phyloP scores from a whole-genome alignment of 2,113 vertebrate genomes.

The Acrocephalus kingi region DNA sequence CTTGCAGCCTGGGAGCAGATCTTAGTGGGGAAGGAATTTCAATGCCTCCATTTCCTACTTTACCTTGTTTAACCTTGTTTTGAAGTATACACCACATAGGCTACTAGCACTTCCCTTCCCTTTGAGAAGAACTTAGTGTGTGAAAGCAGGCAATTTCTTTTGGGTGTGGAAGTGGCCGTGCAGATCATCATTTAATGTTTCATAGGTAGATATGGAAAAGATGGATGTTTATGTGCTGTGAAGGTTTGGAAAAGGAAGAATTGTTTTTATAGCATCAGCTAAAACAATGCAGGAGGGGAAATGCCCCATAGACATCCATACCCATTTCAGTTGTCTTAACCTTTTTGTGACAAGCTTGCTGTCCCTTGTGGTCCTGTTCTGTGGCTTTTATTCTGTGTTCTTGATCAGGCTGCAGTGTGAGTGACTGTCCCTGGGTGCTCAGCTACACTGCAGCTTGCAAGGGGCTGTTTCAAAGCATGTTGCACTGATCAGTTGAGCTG shows the following conservation, averaged over 20 bases:
- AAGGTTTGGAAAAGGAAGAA: background rate
- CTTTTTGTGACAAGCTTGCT: background rate
- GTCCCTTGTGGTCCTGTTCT: background rate
- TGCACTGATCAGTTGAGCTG: background rate
- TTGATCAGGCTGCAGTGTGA: background rate
- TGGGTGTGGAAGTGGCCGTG: rapidly evolving
- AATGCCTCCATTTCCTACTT: background rate
- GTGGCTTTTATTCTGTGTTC: background rate
- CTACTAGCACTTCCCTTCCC: background rate
- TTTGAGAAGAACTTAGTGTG: background rate
- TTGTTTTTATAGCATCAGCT: background rate
- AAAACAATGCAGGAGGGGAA: background rate
- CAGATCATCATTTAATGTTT: background rate
- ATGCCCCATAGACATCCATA: background rate
- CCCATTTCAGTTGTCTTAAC: background rate
- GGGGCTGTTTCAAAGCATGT: background rate
- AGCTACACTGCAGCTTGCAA: background rate
- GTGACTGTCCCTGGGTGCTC: background rate
- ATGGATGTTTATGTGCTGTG: background rate
- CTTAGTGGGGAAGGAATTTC: background rate
- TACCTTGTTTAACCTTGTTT: background rate
- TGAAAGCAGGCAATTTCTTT: background rate
- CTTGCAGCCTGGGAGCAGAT: background rate
- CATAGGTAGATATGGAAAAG: background rate
- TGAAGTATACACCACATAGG: background rate